Evolutionary conservation across 2,113 vertebrate genomes (phyloP).

Genomic region (Pristiophorus japonicus): DNA sequence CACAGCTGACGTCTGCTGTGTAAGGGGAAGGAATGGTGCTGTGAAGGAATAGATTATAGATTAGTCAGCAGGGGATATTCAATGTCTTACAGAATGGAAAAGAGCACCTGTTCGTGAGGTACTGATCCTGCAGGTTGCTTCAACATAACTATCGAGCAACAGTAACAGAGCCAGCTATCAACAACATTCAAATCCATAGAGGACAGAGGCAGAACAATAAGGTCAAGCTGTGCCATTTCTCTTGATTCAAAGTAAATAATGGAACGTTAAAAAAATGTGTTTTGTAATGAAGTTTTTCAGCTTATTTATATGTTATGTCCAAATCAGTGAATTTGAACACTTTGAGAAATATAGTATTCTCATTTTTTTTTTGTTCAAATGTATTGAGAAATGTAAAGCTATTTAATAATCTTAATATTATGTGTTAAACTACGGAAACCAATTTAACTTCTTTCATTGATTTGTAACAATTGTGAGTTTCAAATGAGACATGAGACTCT

Average conservation of each 20-base stretch:
- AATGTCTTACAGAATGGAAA: neutral
- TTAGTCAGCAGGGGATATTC: neutral
- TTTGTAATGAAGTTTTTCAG: neutral
- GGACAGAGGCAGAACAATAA: neutral
- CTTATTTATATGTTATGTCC: neutral
- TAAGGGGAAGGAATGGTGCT: neutral
- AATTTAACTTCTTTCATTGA: neutral
- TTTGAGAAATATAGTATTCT: neutral
- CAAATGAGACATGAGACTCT: neutral
- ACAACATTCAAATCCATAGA: neutral
- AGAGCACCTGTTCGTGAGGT: neutral
- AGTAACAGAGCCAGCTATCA: neutral
- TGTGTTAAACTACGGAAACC: neutral
- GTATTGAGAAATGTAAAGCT: neutral
- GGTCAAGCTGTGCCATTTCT: neutral
- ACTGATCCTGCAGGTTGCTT: neutral
- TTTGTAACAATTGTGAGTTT: neutral
- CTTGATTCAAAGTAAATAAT: neutral
- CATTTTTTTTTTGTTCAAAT: neutral
- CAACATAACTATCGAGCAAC: neutral
- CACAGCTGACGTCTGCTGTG: no score
- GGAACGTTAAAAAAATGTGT: neutral
- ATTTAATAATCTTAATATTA: neutral
- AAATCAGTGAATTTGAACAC: no score
- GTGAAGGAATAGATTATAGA: neutral